Base-by-base conservation (phyloP, 1,140 invertebrate species). In the Hesperophylax magnus region DNA sequence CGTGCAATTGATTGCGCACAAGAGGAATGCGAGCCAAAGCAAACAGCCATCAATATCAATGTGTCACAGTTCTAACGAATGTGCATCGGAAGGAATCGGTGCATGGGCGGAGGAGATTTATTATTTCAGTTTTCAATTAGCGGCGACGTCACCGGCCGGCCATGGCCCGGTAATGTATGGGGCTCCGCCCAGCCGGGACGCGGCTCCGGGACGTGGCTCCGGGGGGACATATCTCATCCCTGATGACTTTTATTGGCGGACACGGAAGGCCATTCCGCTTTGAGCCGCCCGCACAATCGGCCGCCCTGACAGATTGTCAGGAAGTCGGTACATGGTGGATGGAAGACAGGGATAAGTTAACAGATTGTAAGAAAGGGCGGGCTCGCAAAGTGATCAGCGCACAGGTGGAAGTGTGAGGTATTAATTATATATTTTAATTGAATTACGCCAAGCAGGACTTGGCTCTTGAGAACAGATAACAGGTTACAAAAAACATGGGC, bases 41-140 rank as follows among this genome's bases (percentile, higher is more conserved):
- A 71, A 71, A 71, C 22, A 71, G 67, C 67, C 4, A 71, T 71
- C 67, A 71, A 71, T 71, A 71, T 71, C n/a, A 47, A 71, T 71
- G 67, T 71, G 67, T 71, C 67, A 24, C 31, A 52, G 67, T 24
- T 24, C n/a, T 71, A 47, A 71, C 39, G 7, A 71, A 71, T 71
- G 67, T 52, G 67, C 67, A 71, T 52, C 67, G 67, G 67, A 71
- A 71, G 34, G 67, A 71, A 71, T 71, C 39, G 34, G 67, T 52
- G 67, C n/a, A 71, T 18, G 31, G 74, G 74, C 56, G 31, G 22
- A 7, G 34, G 56, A 61, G 74, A 77, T 77, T 77, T 77, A 77
- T 77, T 77, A 60, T 77, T 61, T 77, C 22, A 34, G 74, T 61
- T 77, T 77, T 77, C 74, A 77, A 77, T 77, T 77, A 77, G 74